phyloP scores from a whole-genome alignment of 64 coral and sea anemone species.

The Acropora tenuis region DNA sequence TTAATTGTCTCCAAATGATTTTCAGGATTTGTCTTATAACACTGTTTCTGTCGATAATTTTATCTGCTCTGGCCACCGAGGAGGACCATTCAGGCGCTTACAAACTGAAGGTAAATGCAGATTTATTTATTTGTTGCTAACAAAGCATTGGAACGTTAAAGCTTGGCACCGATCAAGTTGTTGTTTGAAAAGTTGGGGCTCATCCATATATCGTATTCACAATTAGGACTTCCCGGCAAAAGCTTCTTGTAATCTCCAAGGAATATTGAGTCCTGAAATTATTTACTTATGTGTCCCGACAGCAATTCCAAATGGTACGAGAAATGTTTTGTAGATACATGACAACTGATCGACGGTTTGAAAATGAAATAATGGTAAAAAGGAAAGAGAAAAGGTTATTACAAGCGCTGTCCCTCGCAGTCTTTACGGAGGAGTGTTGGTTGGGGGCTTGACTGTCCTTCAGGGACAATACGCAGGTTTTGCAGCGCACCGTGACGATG shows the following conservation, averaged over 20 bases:
- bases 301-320: too few species aligned
- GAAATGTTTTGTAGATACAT: too few species aligned
- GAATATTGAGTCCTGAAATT: background rate
- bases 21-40: slow-evolving; percentile 15
- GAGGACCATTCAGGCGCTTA: background rate
- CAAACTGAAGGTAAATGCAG: slow-evolving; percentile 1
- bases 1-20: slow-evolving; percentile 45
- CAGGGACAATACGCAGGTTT: too few species aligned
- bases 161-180: background rate
- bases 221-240: too few species aligned
- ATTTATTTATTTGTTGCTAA: background rate
- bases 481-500: too few species aligned
- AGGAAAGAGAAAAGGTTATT: too few species aligned
- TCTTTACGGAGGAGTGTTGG: too few species aligned
- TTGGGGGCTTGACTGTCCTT: too few species aligned
- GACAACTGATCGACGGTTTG: too few species aligned
- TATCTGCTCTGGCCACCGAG: background rate
- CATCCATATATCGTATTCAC: background rate
- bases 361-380: too few species aligned
- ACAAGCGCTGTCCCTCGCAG: too few species aligned
- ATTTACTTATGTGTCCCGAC: background rate
- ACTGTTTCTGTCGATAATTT: slow-evolving; percentile 19
- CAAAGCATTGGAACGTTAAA: background rate
- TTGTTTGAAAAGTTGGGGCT: too few species aligned
- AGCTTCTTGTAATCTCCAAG: background rate